Conservation (phyloP, 2,797 vertebrate genomes). For the Netta rufina region DNA sequence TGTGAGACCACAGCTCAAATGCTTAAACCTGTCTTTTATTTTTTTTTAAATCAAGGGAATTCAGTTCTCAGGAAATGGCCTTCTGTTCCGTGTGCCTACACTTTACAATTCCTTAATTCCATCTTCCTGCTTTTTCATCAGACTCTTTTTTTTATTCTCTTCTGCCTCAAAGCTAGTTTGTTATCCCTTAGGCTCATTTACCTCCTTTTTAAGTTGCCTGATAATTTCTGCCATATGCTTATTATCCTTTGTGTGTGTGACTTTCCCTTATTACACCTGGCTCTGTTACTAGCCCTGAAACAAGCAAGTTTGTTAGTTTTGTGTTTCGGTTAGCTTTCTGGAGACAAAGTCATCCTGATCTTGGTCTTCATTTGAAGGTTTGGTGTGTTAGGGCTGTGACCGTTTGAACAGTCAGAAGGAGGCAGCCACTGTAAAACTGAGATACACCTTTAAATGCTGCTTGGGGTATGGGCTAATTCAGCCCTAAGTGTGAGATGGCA, state of each 20-base stretch:
- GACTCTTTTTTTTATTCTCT: background rate
- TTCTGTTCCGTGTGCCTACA: background rate
- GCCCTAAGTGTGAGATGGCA: background rate
- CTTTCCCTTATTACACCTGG: background rate
- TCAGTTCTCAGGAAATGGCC: background rate
- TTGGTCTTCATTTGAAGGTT: background rate
- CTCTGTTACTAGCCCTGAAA: background rate
- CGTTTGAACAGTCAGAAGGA: background rate
- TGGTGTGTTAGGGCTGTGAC: background rate
- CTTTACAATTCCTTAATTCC: background rate
- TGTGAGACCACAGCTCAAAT: background rate
- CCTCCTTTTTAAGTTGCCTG: background rate
- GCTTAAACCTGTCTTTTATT: background rate
- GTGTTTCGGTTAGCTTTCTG: too few species aligned
- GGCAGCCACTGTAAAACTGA: background rate
- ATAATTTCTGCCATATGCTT: background rate
- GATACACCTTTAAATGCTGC: background rate
- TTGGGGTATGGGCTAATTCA: background rate
- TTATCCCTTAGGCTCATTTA: background rate
- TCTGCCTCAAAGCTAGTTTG: background rate
- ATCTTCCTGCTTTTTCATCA: background rate
- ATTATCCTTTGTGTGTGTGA: background rate
- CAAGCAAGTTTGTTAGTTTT: background rate
- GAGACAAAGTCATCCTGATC: background rate
- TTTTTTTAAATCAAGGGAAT: background rate